Conservation (phyloP, 92 coral and sea anemone species). For the Phenganax marumi region DNA sequence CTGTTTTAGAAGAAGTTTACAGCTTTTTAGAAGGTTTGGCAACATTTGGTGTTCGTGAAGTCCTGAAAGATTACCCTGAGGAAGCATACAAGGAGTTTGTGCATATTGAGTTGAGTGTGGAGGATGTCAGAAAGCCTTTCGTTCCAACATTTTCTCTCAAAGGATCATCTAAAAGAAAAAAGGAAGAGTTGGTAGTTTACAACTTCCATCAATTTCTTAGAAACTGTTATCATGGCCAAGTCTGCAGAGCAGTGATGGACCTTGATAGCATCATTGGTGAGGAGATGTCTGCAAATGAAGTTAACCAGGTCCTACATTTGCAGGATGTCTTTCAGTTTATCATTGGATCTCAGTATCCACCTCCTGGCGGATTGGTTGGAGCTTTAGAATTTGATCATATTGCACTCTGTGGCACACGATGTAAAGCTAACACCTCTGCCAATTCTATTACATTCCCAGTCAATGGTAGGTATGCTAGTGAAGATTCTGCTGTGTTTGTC, state of each 20-base stretch:
- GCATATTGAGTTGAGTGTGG: slow-evolving; percentile 31
- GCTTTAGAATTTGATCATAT: slow-evolving; percentile 40
- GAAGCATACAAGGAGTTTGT: slow-evolving; percentile 35
- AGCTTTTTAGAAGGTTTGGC: slow-evolving; percentile 15
- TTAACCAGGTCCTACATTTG: slow-evolving; percentile 30
- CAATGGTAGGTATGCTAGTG: slow-evolving; percentile 34
- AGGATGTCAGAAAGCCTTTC: slow-evolving; percentile 15
- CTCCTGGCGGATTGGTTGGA: slow-evolving; percentile 40
- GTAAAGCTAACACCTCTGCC: slow-evolving; percentile 51
- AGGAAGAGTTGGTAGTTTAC: slow-evolving; percentile 37
- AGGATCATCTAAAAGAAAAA: slow-evolving; percentile 35
- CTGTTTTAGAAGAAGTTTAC: slow-evolving; percentile 13
- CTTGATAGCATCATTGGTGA: slow-evolving; percentile 25
- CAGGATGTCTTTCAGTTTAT: slow-evolving; percentile 33
- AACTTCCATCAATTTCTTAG: slow-evolving; percentile 43
- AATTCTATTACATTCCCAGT: slow-evolving; percentile 38
- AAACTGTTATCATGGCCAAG: slow-evolving; percentile 40
- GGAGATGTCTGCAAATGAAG: slow-evolving; percentile 34
- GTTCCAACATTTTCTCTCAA: slow-evolving; percentile 32
- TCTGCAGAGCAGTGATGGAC: slow-evolving; percentile 23
- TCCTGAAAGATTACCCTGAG: slow-evolving; percentile 29
- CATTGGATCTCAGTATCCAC: slow-evolving; percentile 40
- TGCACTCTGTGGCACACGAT: slow-evolving; percentile 37
- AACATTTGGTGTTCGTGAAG: slow-evolving; percentile 28
- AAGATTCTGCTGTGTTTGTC: slow-evolving; percentile 29